phyloP scores from a whole-genome alignment of 2,113 vertebrate species.

The Protomyctophum bolini region DNA sequence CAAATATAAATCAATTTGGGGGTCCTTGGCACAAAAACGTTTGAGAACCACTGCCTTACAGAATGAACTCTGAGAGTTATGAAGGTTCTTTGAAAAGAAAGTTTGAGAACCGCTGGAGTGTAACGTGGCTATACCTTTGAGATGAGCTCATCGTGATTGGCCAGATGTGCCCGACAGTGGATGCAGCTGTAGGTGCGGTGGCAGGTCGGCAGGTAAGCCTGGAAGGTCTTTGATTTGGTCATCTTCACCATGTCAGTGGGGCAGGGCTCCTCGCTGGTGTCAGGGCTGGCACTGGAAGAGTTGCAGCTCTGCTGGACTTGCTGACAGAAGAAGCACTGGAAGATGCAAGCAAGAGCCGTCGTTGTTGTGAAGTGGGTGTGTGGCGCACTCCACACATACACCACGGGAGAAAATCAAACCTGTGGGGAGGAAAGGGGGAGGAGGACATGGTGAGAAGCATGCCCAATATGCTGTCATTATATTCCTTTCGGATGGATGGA shows the following conservation, averaged over 20 bases:
- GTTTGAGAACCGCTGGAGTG: not conserved
- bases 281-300: constrained; percentile 88
- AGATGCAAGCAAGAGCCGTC: constrained; percentile 94
- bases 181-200: constrained; percentile 98
- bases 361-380: constrained; percentile 92
- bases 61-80: not conserved
- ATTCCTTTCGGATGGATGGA: not conserved
- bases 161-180: constrained; percentile 98
- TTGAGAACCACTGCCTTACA: no score
- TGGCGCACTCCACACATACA: constrained; percentile 90
- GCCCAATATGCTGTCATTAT: constrained; percentile 30
- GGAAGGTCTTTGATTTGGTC: constrained; percentile 99
- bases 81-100: no score
- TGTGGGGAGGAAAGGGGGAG: constrained; percentile 54
- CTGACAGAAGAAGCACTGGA: constrained; percentile 96
- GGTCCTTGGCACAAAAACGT: no score
- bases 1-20: no score
- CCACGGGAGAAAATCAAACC: constrained; percentile 88
- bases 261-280: constrained; percentile 83
- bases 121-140: constrained; percentile 69
- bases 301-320: constrained; percentile 90
- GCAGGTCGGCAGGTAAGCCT: constrained; percentile 95
- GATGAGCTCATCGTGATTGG: constrained; percentile 98
- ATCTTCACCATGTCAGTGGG: constrained; percentile 97
- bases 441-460: constrained; percentile 16